These are phyloP conservation scores for Trochalopteron elliotii DNA, from an alignment of 2,113 vertebrate genomes.

Conservation along the genomic window DNA sequence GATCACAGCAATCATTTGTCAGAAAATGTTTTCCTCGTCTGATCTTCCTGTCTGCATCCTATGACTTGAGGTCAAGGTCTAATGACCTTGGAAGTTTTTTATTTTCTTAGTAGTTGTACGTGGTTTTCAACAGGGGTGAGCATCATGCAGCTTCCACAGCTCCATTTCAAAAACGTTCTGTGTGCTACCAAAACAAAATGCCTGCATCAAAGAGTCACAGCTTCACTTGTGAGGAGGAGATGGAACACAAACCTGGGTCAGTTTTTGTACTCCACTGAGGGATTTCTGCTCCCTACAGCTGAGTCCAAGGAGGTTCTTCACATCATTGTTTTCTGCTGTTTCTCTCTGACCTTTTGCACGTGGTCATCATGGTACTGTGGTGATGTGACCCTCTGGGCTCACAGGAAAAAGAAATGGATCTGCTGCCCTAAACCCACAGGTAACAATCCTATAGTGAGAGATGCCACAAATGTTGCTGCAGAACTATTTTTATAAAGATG, in stretches of 20 bases:
- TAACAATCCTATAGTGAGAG: background rate
- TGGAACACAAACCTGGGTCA: background rate
- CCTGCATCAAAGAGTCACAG: background rate
- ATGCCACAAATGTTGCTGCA: background rate
- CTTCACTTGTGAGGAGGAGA: background rate
- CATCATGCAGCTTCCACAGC: background rate
- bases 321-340: background rate
- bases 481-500: background rate
- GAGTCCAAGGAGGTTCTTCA: background rate
- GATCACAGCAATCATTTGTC: background rate
- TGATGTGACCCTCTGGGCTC: background rate
- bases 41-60: background rate
- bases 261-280: background rate
- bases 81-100: background rate
- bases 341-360: accelerated
- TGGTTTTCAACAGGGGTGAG: background rate
- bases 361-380: accelerated
- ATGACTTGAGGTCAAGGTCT: background rate
- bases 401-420: background rate
- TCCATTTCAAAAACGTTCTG: background rate
- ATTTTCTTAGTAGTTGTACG: background rate
- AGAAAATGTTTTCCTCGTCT: background rate
- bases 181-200: background rate
- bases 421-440: background rate
- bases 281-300: background rate